Percentiles rank a stretch among this genome's conserved stretches.
Evolutionary conservation across 2,888 invertebrate species (phyloP).

Genomic region (Halictus quadricinctus): DNA sequence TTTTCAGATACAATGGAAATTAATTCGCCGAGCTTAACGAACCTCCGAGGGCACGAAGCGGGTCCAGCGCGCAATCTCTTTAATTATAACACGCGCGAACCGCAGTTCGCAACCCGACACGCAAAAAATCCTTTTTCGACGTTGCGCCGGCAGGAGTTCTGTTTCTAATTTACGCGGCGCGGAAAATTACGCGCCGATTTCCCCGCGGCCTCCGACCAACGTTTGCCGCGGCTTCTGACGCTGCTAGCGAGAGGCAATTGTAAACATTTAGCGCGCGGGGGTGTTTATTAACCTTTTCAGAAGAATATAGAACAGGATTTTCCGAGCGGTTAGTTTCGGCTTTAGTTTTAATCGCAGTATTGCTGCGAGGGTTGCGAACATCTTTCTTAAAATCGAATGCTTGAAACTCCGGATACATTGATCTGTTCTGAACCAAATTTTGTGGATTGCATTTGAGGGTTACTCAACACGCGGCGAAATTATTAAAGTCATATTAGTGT

Average conservation of each 20-base stretch:
- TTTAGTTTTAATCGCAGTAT: background rate
- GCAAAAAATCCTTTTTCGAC: background rate
- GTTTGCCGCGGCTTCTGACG: too few species aligned
- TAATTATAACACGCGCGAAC: conserved; percentile 49
- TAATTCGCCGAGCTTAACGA: conserved; percentile 63
- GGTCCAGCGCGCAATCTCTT: conserved; percentile 35
- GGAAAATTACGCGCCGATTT: background rate
- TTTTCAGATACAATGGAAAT: conserved; percentile 58
- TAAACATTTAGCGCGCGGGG: background rate
- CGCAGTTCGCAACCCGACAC: background rate
- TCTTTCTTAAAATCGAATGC: background rate
- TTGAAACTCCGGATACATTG: background rate
- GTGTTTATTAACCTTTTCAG: background rate
- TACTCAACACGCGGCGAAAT: background rate
- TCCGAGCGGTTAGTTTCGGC: background rate
- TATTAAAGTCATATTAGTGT: background rate
- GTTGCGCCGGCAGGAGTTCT: background rate
- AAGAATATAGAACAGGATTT: background rate
- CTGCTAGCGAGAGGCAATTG: background rate
- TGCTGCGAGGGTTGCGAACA: too few species aligned
- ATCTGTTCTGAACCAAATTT: background rate
- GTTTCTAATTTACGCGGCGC: background rate
- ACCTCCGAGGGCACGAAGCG: conserved; percentile 44
- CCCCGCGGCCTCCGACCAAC: background rate
- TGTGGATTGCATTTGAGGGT: too few species aligned